Evolutionary conservation across 2,113 vertebrate species (phyloP).

Genomic region (Ceyx cyanopectus): DNA sequence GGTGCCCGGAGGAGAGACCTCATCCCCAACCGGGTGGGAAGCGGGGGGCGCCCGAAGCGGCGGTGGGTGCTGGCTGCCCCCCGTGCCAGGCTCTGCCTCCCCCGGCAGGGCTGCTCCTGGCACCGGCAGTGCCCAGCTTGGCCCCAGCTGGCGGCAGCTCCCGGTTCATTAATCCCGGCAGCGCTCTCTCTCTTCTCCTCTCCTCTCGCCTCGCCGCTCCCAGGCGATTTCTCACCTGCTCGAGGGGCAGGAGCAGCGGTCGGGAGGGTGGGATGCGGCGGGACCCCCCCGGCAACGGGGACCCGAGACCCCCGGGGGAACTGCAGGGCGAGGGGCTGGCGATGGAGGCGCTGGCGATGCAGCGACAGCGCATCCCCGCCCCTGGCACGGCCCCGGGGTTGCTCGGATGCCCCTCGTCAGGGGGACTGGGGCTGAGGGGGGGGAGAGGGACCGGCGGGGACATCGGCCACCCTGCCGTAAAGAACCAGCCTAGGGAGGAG

Average conservation of each 20-base stretch:
- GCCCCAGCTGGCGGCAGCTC: background rate
- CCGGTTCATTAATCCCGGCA: fast-evolving
- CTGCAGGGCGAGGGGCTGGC: background rate
- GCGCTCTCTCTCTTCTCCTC: too few relatives aligned
- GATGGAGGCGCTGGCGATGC: too few relatives aligned
- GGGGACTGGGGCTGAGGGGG: background rate
- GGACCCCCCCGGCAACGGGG: too few relatives aligned
- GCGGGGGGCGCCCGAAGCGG: fast-evolving
- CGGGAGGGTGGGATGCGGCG: too few relatives aligned
- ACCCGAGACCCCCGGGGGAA: too few relatives aligned
- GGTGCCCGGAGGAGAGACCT: too few relatives aligned
- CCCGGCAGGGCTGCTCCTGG: fast-evolving
- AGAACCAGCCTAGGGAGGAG: background rate
- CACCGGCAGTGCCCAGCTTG: fast-evolving
- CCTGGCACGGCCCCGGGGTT: background rate
- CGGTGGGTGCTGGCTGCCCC: background rate
- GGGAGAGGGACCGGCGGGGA: background rate
- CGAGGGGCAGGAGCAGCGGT: background rate
- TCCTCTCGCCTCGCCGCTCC: background rate
- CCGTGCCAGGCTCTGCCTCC: background rate
- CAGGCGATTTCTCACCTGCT: background rate
- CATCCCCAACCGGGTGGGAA: fast-evolving
- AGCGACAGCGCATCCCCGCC: too few relatives aligned
- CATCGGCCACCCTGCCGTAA: fast-evolving
- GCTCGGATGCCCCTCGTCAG: background rate